Evolutionary conservation across 2,888 invertebrate genomes (phyloP), one percentile per base, ranked within the genome.

Genomic region (Rhodophaea formosa): DNA sequence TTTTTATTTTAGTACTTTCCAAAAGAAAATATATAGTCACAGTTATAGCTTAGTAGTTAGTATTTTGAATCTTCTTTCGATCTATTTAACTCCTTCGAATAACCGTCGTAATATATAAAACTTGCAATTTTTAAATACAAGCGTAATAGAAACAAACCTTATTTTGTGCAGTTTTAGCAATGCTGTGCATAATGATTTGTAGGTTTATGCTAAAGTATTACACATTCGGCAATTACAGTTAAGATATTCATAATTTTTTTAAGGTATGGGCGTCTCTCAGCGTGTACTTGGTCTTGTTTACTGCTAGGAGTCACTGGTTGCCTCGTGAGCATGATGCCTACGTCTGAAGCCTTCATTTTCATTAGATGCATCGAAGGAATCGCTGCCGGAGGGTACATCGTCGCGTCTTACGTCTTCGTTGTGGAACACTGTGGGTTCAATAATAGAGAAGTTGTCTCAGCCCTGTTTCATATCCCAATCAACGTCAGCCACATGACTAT

Each of bases 311-410:
- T 76, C 15, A 65, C 79, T 7, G 87, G 87, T 7, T 79, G 76
- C 55, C 62, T 86, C 0, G 74, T 83, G 0, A 68, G 64, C 42
- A 44, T 68, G 0, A 84, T 85, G 85, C 84, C 86, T 0, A 71
- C 69, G 0, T 63, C 68, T 1, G 52, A 64, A 3, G 49, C 74
- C 0, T 85, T 75, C 56, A 79, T 71, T n/a, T 58, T 79, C 51
- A 81, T 84, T 72, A 73, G 86, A 1, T 75, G 72, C 44, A 56
- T 88, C 1, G 84, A 88, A 72, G 88, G 88, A 1, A 62, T 82
- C 0, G 85, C 85, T 0, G 64, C 74, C 0, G 88, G 86, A 0
- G 88, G 87, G 0, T 70, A 80, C 3, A 74, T 88, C 7, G 82
- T 88, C n/a, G 81, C 82, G 0, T 67, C 76, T 6, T 88, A 77